phyloP scores from a whole-genome alignment of 2,888 invertebrate species.

The Drosophila melanosoma region DNA sequence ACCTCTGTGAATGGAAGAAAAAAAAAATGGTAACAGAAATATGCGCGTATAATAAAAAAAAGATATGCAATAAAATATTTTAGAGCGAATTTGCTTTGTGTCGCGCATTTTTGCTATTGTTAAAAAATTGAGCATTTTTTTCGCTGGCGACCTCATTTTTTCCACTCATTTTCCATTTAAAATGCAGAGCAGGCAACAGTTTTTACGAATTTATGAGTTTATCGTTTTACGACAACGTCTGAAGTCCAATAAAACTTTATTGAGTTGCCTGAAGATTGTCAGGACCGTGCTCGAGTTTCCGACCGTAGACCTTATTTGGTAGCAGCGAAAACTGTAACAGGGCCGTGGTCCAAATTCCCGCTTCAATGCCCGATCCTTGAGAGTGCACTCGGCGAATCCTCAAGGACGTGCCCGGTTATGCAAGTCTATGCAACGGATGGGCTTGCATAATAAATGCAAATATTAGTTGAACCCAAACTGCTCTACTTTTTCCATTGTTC shows the following conservation, averaged over 20 bases:
- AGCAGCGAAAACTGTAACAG: slow-evolving; percentile 71
- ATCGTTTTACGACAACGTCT: slow-evolving; percentile 70
- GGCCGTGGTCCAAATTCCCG: slow-evolving; percentile 30
- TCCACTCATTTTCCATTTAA: slow-evolving; percentile 73
- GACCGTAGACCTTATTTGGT: slow-evolving; percentile 73
- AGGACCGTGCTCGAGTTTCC: slow-evolving; percentile 68
- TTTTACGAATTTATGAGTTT: slow-evolving; percentile 76
- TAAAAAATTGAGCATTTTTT: slow-evolving; percentile 78
- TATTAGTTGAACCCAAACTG: slow-evolving; percentile 62
- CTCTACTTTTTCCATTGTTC: slow-evolving; percentile 73
- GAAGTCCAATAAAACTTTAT: slow-evolving; percentile 71
- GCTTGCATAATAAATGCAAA: slow-evolving; percentile 75
- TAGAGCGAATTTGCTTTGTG: slow-evolving; percentile 69
- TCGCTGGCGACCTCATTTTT: slow-evolving; percentile 72
- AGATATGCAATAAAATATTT: slow-evolving; percentile 70
- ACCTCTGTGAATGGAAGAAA: slow-evolving; percentile 56
- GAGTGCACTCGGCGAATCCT: slow-evolving; percentile 19
- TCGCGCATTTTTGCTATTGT: slow-evolving; percentile 69
- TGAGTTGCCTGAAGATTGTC: slow-evolving; percentile 46
- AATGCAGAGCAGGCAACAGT: slow-evolving; percentile 58
- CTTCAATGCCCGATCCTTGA: slow-evolving; percentile 12
- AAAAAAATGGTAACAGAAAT: slow-evolving; percentile 70
- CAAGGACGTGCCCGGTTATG: slow-evolving; percentile 69
- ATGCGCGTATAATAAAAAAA: slow-evolving; percentile 58
- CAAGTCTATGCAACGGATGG: slow-evolving; percentile 74